Evolutionary conservation across 2,888 invertebrate species (phyloP), one percentile per base, ranked within the genome.

Genomic region (Limnephilus lunatus): DNA sequence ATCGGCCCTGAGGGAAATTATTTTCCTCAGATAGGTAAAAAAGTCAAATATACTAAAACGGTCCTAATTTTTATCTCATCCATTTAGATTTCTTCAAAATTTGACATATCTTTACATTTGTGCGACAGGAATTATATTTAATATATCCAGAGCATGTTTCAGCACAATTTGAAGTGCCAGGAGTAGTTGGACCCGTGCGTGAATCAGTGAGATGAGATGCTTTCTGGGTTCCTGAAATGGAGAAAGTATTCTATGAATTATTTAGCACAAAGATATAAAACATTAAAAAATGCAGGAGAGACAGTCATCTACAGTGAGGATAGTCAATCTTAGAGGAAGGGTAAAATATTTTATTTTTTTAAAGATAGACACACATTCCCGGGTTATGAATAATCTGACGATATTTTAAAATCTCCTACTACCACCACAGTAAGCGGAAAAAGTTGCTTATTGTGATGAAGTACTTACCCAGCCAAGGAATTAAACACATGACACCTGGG

Each of bases 131-230:
- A 97, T 96, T 94, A 98, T 97, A 94, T 97, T 96, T 92, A 98
- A 95, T 94, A 98, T 95, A 91, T 95, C 95, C 85, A 98, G 95
- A 89, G 97, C 96, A 94, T 96, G 96, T 94, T 97, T 97, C 90
- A 98, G 96, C 85, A 97, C 96, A 94, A 96, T 95, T 93, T 97
- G 97, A 53, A 98, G 94, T 80, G 97, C 96, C 94, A 95, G 97
- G 68, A 98, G 94, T 94, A 98, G 96, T 94, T 97, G 97, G 85
- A 98, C 96, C 94, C 98, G 96, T 30, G 98, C 97, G 95, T 97
- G 97, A 94, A 98, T 95, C 9, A 96, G 95, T 9, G 97, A 97
- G 94, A 97, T 95, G 93, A 98, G 95, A 94, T 98, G 97, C 88
- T 95, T 95, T 94, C 97, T 96, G 80, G 97, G 96, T 94, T 97